Conservation (phyloP, 2,888 invertebrate genomes). For the Nemurella pictetii region DNA sequence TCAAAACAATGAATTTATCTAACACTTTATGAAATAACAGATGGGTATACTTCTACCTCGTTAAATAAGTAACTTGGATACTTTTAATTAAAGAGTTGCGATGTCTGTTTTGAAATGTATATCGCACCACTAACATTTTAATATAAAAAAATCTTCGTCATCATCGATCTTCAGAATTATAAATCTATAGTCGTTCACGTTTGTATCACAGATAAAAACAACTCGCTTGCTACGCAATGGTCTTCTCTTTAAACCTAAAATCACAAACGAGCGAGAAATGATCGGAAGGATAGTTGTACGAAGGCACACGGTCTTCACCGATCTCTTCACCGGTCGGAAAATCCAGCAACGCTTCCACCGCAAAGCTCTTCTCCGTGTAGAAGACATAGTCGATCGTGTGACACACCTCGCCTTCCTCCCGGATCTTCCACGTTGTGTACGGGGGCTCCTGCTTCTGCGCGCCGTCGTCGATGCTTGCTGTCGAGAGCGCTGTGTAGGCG, state of each 20-base stretch:
- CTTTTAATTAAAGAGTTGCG: no score
- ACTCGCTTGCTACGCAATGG: not conserved
- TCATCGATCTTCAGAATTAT: not conserved
- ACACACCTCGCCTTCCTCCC: slow-evolving; percentile 70
- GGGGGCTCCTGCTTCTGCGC: slow-evolving; percentile 62
- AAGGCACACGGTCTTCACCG: slow-evolving; percentile 68
- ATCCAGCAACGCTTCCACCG: slow-evolving; percentile 59
- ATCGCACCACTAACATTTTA: no score
- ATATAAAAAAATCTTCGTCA: not conserved
- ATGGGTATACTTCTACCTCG: no score
- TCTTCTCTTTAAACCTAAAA: slow-evolving; percentile 50
- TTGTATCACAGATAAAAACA: not conserved
- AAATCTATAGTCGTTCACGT: not conserved
- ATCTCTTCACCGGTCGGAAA: slow-evolving; percentile 69
- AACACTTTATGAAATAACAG: not conserved
- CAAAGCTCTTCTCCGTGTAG: slow-evolving; percentile 61
- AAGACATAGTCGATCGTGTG: slow-evolving; percentile 78
- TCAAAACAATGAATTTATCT: not conserved
- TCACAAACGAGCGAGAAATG: slow-evolving; percentile 74
- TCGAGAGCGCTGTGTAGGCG: slow-evolving; percentile 54
- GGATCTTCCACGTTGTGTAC: slow-evolving; percentile 76
- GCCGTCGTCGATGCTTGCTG: slow-evolving; percentile 39
- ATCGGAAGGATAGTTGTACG: slow-evolving; percentile 72
- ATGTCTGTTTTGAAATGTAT: no score
- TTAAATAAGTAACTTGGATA: no score